Evolutionary conservation across 2,888 invertebrate species (phyloP).

Genomic region (Bombylius discolor): DNA sequence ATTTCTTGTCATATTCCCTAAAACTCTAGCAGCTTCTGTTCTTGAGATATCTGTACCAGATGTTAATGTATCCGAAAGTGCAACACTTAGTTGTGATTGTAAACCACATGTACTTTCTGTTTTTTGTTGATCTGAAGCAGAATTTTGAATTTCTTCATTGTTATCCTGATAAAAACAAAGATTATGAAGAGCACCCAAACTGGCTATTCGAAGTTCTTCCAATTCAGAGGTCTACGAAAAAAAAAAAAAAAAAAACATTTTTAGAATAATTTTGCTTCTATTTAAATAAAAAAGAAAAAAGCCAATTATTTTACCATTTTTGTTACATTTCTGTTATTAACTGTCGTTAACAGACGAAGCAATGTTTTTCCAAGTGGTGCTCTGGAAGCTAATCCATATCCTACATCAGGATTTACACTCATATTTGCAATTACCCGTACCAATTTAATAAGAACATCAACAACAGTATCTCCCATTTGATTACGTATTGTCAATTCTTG

Average conservation of each 20-base stretch:
- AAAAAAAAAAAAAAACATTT: background rate
- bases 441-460: slow-evolving; percentile 36
- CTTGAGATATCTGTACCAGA: slow-evolving; percentile 30
- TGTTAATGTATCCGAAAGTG: slow-evolving; percentile 24
- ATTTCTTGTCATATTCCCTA: slow-evolving; percentile 69
- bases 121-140: background rate
- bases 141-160: slow-evolving; percentile 16
- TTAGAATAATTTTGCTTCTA: too few relatives aligned
- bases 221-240: slow-evolving; percentile 36
- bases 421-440: slow-evolving; percentile 75
- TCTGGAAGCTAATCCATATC: slow-evolving; percentile 45
- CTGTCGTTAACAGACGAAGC: slow-evolving; percentile 22
- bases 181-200: slow-evolving; percentile 72
- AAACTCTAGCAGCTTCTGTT: slow-evolving; percentile 62
- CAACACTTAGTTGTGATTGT: slow-evolving; percentile 24
- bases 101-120: slow-evolving; percentile 25
- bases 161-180: slow-evolving; percentile 57
- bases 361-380: slow-evolving; percentile 37
- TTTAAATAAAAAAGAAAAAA: background rate
- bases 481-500: slow-evolving; percentile 36
- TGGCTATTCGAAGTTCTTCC: slow-evolving; percentile 64
- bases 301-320: slow-evolving; percentile 15
- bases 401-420: slow-evolving; percentile 64
- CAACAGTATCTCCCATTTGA: slow-evolving; percentile 31
- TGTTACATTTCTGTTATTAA: slow-evolving; percentile 16